These are phyloP conservation scores for Ceraclea dissimilis DNA, from an alignment of 2,888 invertebrate genomes.

Conservation along the genomic window DNA sequence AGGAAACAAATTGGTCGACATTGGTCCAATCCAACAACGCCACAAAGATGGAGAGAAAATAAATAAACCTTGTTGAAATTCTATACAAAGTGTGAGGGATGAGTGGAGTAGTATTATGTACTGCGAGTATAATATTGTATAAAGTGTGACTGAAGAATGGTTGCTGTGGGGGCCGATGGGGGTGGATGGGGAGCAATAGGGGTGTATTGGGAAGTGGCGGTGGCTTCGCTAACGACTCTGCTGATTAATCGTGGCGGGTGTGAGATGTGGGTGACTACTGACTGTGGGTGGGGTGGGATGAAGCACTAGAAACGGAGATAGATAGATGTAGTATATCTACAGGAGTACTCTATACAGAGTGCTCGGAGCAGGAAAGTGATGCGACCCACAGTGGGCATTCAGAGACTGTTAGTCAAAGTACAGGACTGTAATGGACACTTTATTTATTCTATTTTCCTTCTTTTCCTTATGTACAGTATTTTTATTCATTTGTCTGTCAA, in stretches of 20 bases:
- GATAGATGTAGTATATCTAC: neutral
- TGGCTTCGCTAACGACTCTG: constrained; percentile 38
- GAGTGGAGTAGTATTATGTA: no score
- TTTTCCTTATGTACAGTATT: no score
- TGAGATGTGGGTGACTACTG: constrained; percentile 30
- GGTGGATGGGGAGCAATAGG: neutral
- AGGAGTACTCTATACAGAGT: neutral
- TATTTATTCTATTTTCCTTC: no score
- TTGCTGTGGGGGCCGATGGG: neutral
- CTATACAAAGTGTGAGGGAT: no score
- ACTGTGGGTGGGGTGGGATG: neutral
- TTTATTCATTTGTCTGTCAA: no score
- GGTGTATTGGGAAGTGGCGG: constrained; percentile 16
- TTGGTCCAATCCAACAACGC: no score
- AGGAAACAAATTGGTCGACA: no score
- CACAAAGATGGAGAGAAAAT: no score
- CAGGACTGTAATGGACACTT: no score
- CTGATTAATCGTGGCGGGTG: constrained; percentile 43
- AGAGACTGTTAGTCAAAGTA: no score
- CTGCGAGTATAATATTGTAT: neutral
- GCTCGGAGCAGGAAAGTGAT: neutral
- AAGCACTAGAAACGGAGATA: no score
- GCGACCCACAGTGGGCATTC: neutral
- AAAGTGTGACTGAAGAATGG: neutral
- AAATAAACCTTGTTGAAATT: no score